Evolutionary conservation across 2,888 invertebrate genomes (phyloP), one percentile per base, ranked within the genome.

Genomic region (Drosophila anomalata): DNA sequence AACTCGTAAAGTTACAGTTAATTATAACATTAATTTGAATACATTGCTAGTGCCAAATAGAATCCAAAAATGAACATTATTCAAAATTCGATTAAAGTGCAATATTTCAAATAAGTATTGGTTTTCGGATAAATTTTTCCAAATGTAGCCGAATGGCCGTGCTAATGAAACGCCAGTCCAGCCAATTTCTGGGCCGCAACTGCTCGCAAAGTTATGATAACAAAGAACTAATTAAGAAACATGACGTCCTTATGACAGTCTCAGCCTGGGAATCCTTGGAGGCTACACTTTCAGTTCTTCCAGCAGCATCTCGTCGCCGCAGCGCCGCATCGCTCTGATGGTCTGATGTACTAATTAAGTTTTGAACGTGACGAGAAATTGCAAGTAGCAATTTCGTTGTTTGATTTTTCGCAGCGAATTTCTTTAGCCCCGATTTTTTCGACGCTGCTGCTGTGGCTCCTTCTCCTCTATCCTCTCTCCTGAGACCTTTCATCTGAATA

Each of bases 181-280:
- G 39, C 41, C 44, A 50, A 20, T 44, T 36, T 11, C 51, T 36
- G 14, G 56, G 67, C 42, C 54, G 63, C 47, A 67, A 36, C 66
- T 53, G 51, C 47, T 54, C 41, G 58, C 59, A 69, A 86, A 83
- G 84, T 79, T 83, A 88, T 82, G 77, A 83, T 88, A 83, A 83
- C 84, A 88, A 88, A 75, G 88, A 86, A 75, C 85, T 87, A 84
- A 84, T 84, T 84, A 84, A 88, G 84, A 88, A 88, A 87, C 81
- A 88, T 87, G 84, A 87, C 85, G 78, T 88, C 69, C 80, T 75
- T 75, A 76, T 87, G 84, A 83, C 84, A 86, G 71, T 58, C 48
- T 24, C 51, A 17, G 39, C 70, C 63, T 52, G n/a, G 7, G 7
- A 36, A 36, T 36, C 47, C 46, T 44, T 44, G 39, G 41, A 48